Evolutionary conservation across 2,113 vertebrate species (phyloP).

Genomic region (Thamnophis sirtalis): DNA sequence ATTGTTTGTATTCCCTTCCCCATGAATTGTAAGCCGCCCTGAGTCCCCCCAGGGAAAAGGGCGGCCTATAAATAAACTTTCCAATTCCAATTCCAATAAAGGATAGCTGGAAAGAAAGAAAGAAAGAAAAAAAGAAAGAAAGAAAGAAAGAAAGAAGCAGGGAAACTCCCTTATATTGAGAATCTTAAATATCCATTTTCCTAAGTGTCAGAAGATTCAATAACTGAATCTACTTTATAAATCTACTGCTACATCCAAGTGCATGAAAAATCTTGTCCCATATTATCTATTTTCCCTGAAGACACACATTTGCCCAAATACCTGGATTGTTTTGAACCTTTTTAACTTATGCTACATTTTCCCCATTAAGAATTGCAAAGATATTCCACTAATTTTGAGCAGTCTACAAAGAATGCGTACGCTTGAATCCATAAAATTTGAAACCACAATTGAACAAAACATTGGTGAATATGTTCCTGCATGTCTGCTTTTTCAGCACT

Average conservation of each 20-base stretch:
- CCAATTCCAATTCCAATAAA: too few species aligned
- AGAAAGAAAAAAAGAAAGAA: not conserved
- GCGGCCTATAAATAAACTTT: too few species aligned
- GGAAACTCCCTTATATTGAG: not conserved
- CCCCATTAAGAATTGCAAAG: not conserved
- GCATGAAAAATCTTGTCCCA: not conserved
- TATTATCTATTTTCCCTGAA: not conserved
- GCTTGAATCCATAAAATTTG: not conserved
- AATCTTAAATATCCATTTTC: not conserved
- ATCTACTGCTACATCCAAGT: not conserved
- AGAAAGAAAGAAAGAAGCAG: not conserved
- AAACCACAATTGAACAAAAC: not conserved
- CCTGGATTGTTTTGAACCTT: not conserved
- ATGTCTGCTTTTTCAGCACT: slow-evolving; percentile 2
- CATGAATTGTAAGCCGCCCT: too few species aligned
- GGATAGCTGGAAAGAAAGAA: not conserved
- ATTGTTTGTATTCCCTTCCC: too few species aligned
- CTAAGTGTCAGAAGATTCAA: not conserved
- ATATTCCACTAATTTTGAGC: not conserved
- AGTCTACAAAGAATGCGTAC: not conserved
- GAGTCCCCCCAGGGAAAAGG: too few species aligned
- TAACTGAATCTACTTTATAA: not conserved
- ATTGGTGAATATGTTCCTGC: not conserved
- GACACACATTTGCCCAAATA: not conserved
- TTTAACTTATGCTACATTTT: not conserved